Base-by-base conservation (phyloP, 2,797 vertebrate genomes). In the Sandelia bainsii region DNA sequence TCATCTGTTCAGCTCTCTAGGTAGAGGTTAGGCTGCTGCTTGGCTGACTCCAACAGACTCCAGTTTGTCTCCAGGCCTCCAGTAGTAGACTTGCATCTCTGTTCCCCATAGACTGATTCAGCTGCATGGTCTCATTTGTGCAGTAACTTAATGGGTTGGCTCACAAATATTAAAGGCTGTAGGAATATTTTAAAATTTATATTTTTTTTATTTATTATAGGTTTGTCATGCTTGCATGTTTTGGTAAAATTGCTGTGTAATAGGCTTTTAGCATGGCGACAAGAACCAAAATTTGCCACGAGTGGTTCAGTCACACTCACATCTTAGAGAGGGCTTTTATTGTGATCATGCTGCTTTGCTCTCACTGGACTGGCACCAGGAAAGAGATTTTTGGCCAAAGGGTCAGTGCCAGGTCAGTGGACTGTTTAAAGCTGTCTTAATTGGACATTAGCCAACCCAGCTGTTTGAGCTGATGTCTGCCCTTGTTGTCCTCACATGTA, bases 1-100 rank as follows among this genome's bases (percentile, higher is more conserved):
- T 90, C 91, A 93, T 93, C 92, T 91, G 82, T 92, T 85, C 92
- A 91, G 92, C 92, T 93, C 88, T 88, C 86, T 72, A 51, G 80
- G 84, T 85, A 80, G 89, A 87, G 78, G 87, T 87, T 81, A 75
- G 59, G 62, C 70, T 62, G 84, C 77, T 68, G 87, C 81, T 85
- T 91, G 86, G 82, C 85, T 85, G 78, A 91, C 61, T 81, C 69
- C 68, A 66, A 58, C 60, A 65, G 42, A 45, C 42, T 85, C 81
- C 72, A 62, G 37, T 42, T 73, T 57, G 49, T 69, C 67, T 61
- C 78, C 62, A 68, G 20, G 46, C 17, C 14, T 42, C 40, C 40
- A 54, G 79, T 76, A 44, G 45, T 62, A 56, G 69, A 76, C 57
- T 76, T 50, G 3, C 65, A 62, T 80, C 76, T 57, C 59, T 44